These are phyloP conservation scores for Volucella inanis DNA, from an alignment of 2,888 invertebrate species.

Conservation along the genomic window DNA sequence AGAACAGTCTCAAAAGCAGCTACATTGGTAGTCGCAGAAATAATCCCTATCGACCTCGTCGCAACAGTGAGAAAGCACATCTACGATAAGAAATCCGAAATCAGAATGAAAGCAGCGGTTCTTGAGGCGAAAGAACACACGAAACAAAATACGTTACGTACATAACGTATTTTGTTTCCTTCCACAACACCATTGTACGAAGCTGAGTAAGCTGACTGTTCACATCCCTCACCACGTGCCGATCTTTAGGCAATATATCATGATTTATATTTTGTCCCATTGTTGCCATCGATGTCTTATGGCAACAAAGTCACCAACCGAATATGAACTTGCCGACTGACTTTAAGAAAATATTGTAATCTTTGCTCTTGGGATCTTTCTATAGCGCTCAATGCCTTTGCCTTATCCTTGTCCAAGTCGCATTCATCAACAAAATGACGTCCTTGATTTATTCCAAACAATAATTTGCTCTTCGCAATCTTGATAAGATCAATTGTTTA, in stretches of 20 bases:
- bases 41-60: no score
- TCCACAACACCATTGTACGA: slow-evolving; percentile 60
- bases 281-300: slow-evolving; percentile 19
- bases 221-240: slow-evolving; percentile 73
- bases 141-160: no score
- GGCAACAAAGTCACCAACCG: slow-evolving; percentile 46
- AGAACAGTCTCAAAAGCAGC: no score
- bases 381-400: slow-evolving; percentile 10
- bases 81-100: no score
- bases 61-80: no score
- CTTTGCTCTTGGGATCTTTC: slow-evolving; percentile 48
- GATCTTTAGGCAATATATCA: slow-evolving; percentile 71
- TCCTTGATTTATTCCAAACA: slow-evolving; percentile 60
- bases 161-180: slow-evolving; percentile 28
- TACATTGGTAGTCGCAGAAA: no score
- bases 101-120: no score
- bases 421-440: slow-evolving; percentile 30
- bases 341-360: slow-evolving; percentile 53
- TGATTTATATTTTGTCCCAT: slow-evolving; percentile 51
- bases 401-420: neutral
- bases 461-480: neutral
- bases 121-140: no score
- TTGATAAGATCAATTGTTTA: no score
- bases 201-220: slow-evolving; percentile 76
- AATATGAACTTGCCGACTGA: slow-evolving; percentile 41